Percentiles rank a stretch among this genome's conserved stretches.
Evolutionary conservation across 2,113 vertebrate species (phyloP).

Genomic region (Noturus placidus): DNA sequence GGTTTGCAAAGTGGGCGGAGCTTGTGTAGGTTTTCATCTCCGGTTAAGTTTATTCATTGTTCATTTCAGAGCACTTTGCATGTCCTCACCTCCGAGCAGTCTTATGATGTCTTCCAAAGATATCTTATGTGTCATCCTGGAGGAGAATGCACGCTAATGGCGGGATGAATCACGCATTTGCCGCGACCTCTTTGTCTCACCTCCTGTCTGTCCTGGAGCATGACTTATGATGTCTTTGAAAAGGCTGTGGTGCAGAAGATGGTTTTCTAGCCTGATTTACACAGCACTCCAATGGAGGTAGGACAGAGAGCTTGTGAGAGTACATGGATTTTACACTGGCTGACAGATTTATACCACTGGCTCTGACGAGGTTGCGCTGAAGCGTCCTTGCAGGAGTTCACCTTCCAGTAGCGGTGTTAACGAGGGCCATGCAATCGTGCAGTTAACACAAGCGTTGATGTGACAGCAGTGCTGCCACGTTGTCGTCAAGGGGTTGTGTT

Average conservation of each 20-base stretch:
- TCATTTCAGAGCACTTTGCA: background rate
- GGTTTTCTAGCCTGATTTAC: conserved; percentile 39
- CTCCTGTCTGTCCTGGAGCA: background rate
- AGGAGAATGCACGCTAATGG: background rate
- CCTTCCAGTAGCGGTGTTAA: conserved; percentile 9
- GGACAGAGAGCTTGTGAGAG: background rate
- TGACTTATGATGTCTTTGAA: conserved; percentile 24
- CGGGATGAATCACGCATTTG: conserved; percentile 33
- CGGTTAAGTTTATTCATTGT: background rate
- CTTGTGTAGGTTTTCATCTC: background rate
- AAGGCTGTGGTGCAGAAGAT: conserved; percentile 17
- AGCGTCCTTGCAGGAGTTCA: conserved; percentile 42
- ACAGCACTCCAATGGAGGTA: conserved; percentile 21
- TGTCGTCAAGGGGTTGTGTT: background rate
- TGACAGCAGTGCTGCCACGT: background rate
- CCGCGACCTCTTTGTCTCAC: background rate
- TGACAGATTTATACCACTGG: conserved; percentile 45
- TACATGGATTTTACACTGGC: background rate
- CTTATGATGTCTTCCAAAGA: background rate
- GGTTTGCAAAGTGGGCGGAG: background rate
- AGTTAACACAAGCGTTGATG: background rate
- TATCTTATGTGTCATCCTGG: background rate
- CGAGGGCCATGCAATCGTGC: background rate
- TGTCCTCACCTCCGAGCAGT: background rate
- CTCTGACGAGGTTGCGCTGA: conserved; percentile 25